Evolutionary conservation across 2,113 vertebrate genomes (phyloP).

Genomic region (Notiomystis cincta): DNA sequence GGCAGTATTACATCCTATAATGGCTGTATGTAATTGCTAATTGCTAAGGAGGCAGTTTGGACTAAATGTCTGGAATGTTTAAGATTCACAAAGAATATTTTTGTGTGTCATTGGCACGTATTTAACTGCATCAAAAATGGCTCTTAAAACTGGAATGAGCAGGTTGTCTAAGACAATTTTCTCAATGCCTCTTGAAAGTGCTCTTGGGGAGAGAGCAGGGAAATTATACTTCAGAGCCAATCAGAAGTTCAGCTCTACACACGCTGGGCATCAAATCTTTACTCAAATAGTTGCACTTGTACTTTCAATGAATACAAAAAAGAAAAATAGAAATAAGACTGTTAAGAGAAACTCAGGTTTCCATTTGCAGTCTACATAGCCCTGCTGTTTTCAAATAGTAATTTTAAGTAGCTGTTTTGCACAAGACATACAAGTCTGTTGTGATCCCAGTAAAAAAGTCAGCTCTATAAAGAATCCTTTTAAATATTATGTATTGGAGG

Average conservation of each 20-base stretch:
- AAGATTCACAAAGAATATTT: neutral
- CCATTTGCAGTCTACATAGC: neutral
- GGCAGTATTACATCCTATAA: neutral
- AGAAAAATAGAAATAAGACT: neutral
- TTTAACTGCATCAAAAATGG: neutral
- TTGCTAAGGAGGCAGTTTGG: neutral
- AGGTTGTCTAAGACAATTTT: neutral
- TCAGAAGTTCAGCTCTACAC: constrained; percentile 9
- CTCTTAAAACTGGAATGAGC: neutral
- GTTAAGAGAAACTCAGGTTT: neutral
- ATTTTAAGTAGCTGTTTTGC: neutral
- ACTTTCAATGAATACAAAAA: neutral
- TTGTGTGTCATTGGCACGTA: neutral
- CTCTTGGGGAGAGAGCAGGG: neutral
- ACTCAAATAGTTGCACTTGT: neutral
- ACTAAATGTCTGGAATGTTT: neutral
- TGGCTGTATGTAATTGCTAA: neutral
- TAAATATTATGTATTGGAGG: neutral
- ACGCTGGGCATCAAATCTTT: neutral
- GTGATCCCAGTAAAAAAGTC: neutral
- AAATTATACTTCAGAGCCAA: neutral
- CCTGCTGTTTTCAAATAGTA: neutral
- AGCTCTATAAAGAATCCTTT: neutral
- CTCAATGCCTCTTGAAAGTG: neutral
- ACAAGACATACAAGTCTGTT: neutral